Evolutionary conservation across 2,888 invertebrate genomes (phyloP).

Genomic region (Drosophila histrio): DNA sequence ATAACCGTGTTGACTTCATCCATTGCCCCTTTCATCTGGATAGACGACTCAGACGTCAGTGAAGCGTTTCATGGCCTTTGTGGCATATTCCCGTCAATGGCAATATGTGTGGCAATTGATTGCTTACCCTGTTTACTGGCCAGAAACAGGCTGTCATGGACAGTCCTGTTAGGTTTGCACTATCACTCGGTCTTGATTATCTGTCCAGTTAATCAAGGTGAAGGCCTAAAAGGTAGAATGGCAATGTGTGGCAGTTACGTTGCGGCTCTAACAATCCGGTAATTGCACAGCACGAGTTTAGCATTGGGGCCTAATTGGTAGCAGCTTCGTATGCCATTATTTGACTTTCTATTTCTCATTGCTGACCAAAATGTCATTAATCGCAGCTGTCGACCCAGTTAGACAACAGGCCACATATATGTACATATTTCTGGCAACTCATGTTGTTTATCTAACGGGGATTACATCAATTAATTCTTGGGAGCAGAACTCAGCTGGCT

Average conservation of each 20-base stretch:
- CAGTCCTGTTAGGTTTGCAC: background rate
- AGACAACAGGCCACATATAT: slow-evolving; percentile 7
- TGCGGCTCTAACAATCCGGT: slow-evolving; percentile 16
- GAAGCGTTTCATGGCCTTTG: slow-evolving; percentile 46
- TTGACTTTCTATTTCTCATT: slow-evolving; percentile 1
- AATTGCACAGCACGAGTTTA: slow-evolving; percentile 26
- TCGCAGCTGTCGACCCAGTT: slow-evolving; percentile 55
- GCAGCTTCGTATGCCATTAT: slow-evolving; percentile 1
- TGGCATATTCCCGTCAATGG: slow-evolving; percentile 39
- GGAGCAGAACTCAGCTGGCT: slow-evolving; percentile 5
- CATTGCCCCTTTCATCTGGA: background rate
- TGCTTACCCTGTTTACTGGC: slow-evolving; percentile 40
- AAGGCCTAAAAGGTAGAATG: background rate
- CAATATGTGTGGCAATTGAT: slow-evolving; percentile 60
- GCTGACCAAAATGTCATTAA: slow-evolving; percentile 36
- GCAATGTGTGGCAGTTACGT: slow-evolving; percentile 38
- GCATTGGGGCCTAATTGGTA: slow-evolving; percentile 7
- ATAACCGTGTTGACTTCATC: slow-evolving; percentile 1
- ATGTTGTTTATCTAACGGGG: slow-evolving; percentile 60
- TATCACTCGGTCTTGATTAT: slow-evolving; percentile 39
- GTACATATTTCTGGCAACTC: slow-evolving; percentile 58
- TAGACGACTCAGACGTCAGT: slow-evolving; percentile 6
- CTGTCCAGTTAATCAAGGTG: slow-evolving; percentile 46
- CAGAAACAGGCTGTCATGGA: slow-evolving; percentile 8
- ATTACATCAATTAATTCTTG: slow-evolving; percentile 71